A percentile compares a stretch with the other conserved stretches of the same genome.
Conservation (phyloP, 2,113 vertebrate species). For the Macquaria australasica region DNA sequence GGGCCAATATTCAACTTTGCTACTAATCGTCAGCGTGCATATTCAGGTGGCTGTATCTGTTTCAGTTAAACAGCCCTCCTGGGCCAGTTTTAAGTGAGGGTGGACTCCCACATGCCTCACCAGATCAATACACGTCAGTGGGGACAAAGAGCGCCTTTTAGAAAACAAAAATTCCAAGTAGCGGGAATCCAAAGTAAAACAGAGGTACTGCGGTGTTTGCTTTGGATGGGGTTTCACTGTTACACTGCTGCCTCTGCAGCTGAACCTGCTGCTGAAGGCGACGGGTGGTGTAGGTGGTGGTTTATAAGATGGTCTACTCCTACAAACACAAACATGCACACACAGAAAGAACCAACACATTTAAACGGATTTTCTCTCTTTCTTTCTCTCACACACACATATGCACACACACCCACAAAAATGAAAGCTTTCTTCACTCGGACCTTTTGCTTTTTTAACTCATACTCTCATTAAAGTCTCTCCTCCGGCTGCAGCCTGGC, state of each 20-base stretch:
- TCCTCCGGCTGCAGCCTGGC: conserved; percentile 30
- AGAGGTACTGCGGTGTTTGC: conserved; percentile 67
- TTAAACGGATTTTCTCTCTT: neutral
- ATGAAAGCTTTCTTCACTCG: conserved; percentile 69
- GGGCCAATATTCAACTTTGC: conserved; percentile 38
- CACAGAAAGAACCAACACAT: conserved; percentile 35
- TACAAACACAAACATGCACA: conserved; percentile 36
- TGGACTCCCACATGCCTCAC: conserved; percentile 45
- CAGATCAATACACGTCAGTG: conserved; percentile 50
- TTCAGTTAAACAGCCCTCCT: conserved; percentile 54
- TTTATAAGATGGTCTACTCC: conserved; percentile 32
- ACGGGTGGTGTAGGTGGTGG: conserved; percentile 16
- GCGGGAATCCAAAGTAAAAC: conserved; percentile 59
- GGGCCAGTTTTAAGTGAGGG: conserved; percentile 39
- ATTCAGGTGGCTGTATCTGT: conserved; percentile 59
- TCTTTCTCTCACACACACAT: conserved; percentile 20
- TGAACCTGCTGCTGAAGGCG: conserved; percentile 41
- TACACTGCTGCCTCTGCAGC: conserved; percentile 16
- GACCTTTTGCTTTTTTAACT: conserved; percentile 60
- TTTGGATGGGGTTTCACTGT: conserved; percentile 76
- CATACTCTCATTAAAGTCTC: conserved; percentile 60
- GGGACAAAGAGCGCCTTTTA: conserved; percentile 76
- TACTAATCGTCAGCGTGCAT: conserved; percentile 32
- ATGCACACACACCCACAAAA: conserved; percentile 55
- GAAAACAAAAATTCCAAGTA: conserved; percentile 63